Evolutionary conservation across 2,797 vertebrate species (phyloP), one percentile per base, ranked within the genome.

Genomic region (Epinephelus awoara): DNA sequence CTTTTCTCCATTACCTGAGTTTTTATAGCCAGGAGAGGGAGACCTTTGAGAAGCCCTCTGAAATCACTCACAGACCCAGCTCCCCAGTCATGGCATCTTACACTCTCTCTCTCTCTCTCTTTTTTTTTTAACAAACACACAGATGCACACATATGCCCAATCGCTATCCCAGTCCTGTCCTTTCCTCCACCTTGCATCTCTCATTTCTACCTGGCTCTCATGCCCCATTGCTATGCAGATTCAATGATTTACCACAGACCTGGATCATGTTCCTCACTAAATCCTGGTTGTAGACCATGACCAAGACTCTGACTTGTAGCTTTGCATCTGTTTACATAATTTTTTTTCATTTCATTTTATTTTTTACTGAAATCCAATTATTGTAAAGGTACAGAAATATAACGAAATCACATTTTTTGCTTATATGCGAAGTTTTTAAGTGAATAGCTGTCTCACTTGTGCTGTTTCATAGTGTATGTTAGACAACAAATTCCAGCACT

Each of bases 1-100:
- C 85, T 92, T 88, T 91, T 86, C 88, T 92, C 88, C 83, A 88
- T 91, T 94, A 94, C 78, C 84, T 89, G 86, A 80, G 89, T 85
- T 92, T 88, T 91, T 81, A 93, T 71, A 77, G 85, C 85, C 84
- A 79, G 67, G 88, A 85, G 83, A 89, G 85, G 79, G 88, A 94
- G 91, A 94, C 89, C 92, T 95, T 88, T 88, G 74, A 77, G 85
- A 90, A 93, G 81, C 88, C 85, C 89, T 77, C 76, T 87, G 83
- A 94, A 95, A 94, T 94, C 83, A 87, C 72, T 94, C 85, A 88
- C 86, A 89, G 89, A 89, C 84, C 72, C 63, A 62, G 72, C 77
- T 72, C 77, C 29, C 70, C 50, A 85, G 76, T 79, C 85, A 84
- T 65, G 54, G 63, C 79, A 79, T 51, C 77, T 81, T 71, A 72